A percentile compares a stretch with the other conserved stretches of the same genome.
phyloP scores from a whole-genome alignment of 2,113 vertebrate species.

The Nycticorax nycticorax region DNA sequence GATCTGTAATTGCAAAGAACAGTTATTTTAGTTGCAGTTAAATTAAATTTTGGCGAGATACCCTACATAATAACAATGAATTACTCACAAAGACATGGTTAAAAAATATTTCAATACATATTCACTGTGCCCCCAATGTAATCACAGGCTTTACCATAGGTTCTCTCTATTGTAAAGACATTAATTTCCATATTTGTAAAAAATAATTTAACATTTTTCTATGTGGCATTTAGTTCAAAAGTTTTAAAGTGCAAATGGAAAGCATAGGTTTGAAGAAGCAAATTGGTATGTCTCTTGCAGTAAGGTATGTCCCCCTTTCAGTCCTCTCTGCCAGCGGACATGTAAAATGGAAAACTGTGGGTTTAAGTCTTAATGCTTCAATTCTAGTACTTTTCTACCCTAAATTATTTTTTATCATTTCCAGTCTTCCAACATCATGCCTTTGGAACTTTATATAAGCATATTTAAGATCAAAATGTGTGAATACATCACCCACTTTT shows the following conservation, averaged over 20 bases:
- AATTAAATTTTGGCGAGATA: not conserved
- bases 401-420: not conserved
- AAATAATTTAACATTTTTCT: not conserved
- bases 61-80: not conserved
- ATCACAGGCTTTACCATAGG: not conserved
- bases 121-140: not conserved
- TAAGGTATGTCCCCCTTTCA: not conserved
- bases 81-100: not conserved
- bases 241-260: not conserved
- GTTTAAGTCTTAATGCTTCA: not conserved
- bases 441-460: not conserved
- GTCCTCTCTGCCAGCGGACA: not conserved
- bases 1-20: slow-evolving; percentile 74
- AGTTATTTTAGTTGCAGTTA: not conserved
- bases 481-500: not conserved
- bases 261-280: not conserved
- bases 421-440: not conserved
- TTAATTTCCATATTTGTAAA: not conserved
- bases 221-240: not conserved
- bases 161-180: not conserved
- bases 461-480: not conserved
- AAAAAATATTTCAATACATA: not conserved
- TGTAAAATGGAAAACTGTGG: not conserved
- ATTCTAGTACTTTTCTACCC: not conserved
- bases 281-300: not conserved